Evolutionary conservation across 2,888 invertebrate species (phyloP).

Genomic region (Cecidostiba fungosa): DNA sequence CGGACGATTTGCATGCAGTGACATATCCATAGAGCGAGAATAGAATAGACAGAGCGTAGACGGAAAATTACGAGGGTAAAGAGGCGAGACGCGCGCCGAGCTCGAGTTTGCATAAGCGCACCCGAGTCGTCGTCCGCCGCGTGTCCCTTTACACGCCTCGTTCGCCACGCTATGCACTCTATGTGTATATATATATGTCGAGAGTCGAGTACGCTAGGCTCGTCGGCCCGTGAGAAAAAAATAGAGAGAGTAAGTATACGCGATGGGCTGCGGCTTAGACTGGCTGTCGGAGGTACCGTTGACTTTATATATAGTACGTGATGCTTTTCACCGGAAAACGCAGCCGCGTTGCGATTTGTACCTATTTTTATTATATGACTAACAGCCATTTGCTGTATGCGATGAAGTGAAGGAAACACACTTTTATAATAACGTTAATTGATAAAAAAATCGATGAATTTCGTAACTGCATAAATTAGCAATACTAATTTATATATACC

Average conservation of each 20-base stretch:
- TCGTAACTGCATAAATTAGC: too few species aligned
- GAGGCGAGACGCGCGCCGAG: conserved; percentile 46
- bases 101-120: conserved; percentile 73
- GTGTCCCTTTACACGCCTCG: conserved; percentile 74
- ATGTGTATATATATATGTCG: background rate
- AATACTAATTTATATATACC: too few species aligned
- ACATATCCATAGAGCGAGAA: conserved; percentile 7
- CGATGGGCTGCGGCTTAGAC: background rate
- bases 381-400: too few species aligned
- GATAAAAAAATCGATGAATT: too few species aligned
- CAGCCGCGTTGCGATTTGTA: too few species aligned
- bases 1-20: conserved; percentile 6
- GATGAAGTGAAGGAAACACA: too few species aligned
- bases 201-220: background rate
- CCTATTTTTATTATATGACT: too few species aligned
- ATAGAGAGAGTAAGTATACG: background rate
- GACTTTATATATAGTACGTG: background rate
- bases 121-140: conserved; percentile 57
- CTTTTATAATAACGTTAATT: too few species aligned
- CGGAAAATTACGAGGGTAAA: conserved; percentile 17
- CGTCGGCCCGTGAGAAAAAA: background rate
- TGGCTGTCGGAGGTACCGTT: background rate
- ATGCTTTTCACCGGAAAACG: background rate
- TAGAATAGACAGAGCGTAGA: conserved; percentile 11
- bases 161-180: conserved; percentile 68